Evolutionary conservation across 2,113 vertebrate genomes (phyloP).

Genomic region (Terrapene triunguis): DNA sequence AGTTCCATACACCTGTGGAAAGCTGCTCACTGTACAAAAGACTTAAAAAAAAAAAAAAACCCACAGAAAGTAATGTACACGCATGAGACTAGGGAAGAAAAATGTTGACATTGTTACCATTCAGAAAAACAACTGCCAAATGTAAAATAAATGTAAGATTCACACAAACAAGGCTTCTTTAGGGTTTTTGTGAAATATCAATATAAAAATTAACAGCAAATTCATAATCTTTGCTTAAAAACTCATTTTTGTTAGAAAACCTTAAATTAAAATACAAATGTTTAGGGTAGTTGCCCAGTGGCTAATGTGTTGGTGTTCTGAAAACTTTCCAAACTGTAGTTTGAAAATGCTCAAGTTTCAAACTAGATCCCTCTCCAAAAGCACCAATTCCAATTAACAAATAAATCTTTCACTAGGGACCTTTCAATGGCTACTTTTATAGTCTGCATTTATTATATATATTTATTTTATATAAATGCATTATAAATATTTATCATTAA

Average conservation of each 20-base stretch:
- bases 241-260: conserved; percentile 74
- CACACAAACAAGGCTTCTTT: conserved; percentile 75
- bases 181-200: conserved; percentile 70
- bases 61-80: conserved; percentile 52
- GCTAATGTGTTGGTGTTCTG: conserved; percentile 70
- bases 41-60: conserved; percentile 8
- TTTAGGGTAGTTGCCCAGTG: conserved; percentile 84
- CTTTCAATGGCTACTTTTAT: conserved; percentile 73
- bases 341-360: conserved; percentile 61
- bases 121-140: conserved; percentile 74
- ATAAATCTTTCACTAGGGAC: conserved; percentile 71
- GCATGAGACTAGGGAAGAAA: conserved; percentile 62
- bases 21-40: conserved; percentile 69
- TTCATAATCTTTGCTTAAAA: conserved; percentile 80
- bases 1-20: conserved; percentile 23
- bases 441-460: conserved; percentile 78
- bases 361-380: conserved; percentile 67
- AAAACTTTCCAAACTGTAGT: conserved; percentile 47
- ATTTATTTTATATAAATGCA: conserved; percentile 83
- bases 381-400: conserved; percentile 70
- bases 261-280: conserved; percentile 77
- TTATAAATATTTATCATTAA: conserved; percentile 87
- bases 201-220: conserved; percentile 83
- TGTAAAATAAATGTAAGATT: conserved; percentile 76
- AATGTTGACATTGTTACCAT: conserved; percentile 56